Base-by-base conservation (phyloP, 2,113 vertebrate species). In the Arvicanthis niloticus region DNA sequence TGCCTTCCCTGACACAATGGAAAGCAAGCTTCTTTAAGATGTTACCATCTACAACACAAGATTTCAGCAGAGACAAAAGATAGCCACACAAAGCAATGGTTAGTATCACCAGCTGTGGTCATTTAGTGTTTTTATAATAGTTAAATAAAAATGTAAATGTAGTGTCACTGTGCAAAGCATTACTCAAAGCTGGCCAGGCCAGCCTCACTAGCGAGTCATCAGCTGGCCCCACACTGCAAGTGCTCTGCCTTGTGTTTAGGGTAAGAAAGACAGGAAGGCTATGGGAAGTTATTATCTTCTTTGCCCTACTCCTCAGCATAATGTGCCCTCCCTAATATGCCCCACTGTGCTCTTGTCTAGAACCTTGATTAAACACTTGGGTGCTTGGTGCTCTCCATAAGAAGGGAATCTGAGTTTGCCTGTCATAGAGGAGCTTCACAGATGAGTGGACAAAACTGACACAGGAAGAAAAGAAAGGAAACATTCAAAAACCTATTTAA, bases 401-500 rank as follows among this genome's bases (percentile, higher is more conserved):
- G 15, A 91, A 29, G 10, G 48, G 29, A 29, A 45, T 73, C 89
- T 65, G n/a, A 31, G 92, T 81, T 84, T 86, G 77, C 29, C 75
- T 37, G 81, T 84, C 29, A 37, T 37, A 77, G 42, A 58, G 22
- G 10, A 65, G 73, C 21, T 16, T 22, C 5, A 40, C 40, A 56
- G 37, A 70, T 4, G 16, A 29, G 45, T 75, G 76, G 95, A 75
- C 34, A 56, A 75, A 78, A 76, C n/a, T 40, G 45, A 93, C 58
- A 86, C 42, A 42, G 70, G 17, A 58, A 90, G 13, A n/a, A 72
- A 51, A 53, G 7, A 88, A 82, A 75, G 84, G 5, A 60, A 75
- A 81, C 58, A 88, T 62, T 68, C 80, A 24, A 34, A 87, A 90
- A 81, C 37, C 48, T 75, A 10, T 92, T 97, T 94, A 97, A 78